phyloP scores from a whole-genome alignment of 2,797 vertebrate genomes.

The Triplophysa yarkandensis region DNA sequence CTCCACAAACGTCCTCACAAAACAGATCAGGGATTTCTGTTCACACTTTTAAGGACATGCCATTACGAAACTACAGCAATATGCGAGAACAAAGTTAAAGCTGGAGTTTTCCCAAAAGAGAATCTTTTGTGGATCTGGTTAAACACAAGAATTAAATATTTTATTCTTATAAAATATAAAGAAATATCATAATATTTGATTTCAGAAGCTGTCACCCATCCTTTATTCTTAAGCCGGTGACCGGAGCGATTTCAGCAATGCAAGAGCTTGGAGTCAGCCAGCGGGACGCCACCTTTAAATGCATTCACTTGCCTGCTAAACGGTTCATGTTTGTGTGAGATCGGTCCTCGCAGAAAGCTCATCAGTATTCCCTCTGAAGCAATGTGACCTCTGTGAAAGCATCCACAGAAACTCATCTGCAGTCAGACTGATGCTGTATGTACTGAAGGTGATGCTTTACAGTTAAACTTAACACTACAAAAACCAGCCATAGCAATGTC shows the following conservation, averaged over 20 bases:
- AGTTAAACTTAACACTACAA: background rate
- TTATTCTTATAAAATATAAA: too few relatives aligned
- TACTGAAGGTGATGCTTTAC: background rate
- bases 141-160: too few relatives aligned
- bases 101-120: background rate
- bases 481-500: too few relatives aligned
- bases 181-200: too few relatives aligned
- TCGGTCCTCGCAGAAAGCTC: background rate
- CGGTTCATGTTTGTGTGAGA: too few relatives aligned
- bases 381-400: slow-evolving; percentile 11
- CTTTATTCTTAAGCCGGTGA: too few relatives aligned
- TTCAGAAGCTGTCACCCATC: too few relatives aligned
- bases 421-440: background rate
- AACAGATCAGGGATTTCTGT: slow-evolving; percentile 29
- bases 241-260: too few relatives aligned
- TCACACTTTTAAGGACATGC: background rate
- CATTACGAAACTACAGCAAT: background rate
- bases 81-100: background rate
- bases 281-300: too few relatives aligned
- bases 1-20: slow-evolving; percentile 26
- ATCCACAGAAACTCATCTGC: background rate
- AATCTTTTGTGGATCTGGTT: background rate
- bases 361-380: background rate
- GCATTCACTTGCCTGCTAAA: too few relatives aligned
- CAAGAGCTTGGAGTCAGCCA: too few relatives aligned